These are phyloP conservation scores for Corydoras sp. DNA, from an alignment of 2,113 vertebrate species.

Conservation along the genomic window DNA sequence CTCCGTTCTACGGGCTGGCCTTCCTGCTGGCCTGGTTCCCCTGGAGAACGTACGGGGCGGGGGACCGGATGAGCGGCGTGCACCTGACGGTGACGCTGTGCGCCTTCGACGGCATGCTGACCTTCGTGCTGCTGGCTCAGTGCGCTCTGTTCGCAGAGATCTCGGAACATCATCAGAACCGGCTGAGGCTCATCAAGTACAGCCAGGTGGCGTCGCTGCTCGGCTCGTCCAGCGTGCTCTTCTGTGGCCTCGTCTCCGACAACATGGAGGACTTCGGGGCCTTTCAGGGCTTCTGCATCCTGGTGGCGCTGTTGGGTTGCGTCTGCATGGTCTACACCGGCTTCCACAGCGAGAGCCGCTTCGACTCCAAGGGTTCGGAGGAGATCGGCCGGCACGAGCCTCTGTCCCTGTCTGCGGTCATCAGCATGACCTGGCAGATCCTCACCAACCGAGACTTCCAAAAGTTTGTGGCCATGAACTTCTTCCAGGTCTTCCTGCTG, in stretches of 20 bases:
- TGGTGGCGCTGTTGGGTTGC: constrained; percentile 64
- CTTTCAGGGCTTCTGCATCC: constrained; percentile 68
- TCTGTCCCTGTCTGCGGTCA: constrained; percentile 61
- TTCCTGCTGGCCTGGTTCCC: constrained; percentile 92
- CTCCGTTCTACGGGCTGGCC: constrained; percentile 69
- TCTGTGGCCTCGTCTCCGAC: constrained; percentile 73
- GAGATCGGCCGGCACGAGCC: neutral
- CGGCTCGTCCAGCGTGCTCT: constrained; percentile 75
- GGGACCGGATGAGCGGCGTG: constrained; percentile 77
- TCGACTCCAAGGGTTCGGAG: constrained; percentile 54
- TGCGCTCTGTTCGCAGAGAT: constrained; percentile 79
- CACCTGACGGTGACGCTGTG: constrained; percentile 75
- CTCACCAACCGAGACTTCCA: constrained; percentile 75
- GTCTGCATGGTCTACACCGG: constrained; percentile 78
- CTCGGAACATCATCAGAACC: constrained; percentile 63
- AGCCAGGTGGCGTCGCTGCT: constrained; percentile 75
- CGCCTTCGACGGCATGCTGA: constrained; percentile 74
- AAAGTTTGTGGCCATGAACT: constrained; percentile 82
- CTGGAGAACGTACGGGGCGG: constrained; percentile 71
- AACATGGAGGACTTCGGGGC: constrained; percentile 76
- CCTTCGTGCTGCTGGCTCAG: constrained; percentile 80
- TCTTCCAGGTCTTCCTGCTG: constrained; percentile 83
- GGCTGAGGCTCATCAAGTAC: constrained; percentile 74
- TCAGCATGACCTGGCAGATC: constrained; percentile 72
- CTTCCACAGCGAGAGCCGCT: constrained; percentile 63